Base-by-base conservation (phyloP, 2,113 vertebrate species). In the Platichthys flesus region DNA sequence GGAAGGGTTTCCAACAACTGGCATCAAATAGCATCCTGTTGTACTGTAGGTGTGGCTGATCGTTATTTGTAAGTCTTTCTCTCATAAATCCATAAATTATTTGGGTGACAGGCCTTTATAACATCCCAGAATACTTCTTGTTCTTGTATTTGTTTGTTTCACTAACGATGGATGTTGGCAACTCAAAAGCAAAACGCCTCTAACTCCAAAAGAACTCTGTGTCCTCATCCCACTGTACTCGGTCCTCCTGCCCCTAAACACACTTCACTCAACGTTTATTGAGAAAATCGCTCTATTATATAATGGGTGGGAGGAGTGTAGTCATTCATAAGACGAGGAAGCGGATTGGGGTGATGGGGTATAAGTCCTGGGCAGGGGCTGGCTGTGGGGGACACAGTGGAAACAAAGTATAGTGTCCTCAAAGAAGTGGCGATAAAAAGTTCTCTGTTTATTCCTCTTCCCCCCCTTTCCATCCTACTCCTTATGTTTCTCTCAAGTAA, bases 271-370 rank as follows among this genome's bases (percentile, higher is more conserved):
- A 57, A 69, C 2, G 31, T 65, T 89, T 78, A 85, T 85, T 85
- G 78, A 85, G 82, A 85, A 78, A 89, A 88, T 64, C 74, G 74
- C 79, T 23, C 71, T 42, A 55, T 87, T 82, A 85, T 76, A 71
- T 87, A 82, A 88, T 68, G 28, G 74, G 78, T 76, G 75, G 67
- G 82, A 79, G 82, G 82, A 79, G 75, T 75, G 60, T 67, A 68
- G 71, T 81, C 82, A 88, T 87, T 89, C 82, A 89, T 82, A 76
- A 85, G 83, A 76, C 61, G 24, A 71, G 52, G 81, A 81, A 4
- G 23, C 76, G 74, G 78, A 69, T 42, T 13, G 40, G 9, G 40
- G 12, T 67, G 15, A 35, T 21, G 51, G 31, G 16, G 6, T 13
- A 20, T 28, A 3, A 26, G 23, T 51, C 52, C 35, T 52, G 8